phyloP scores from a whole-genome alignment of 2,113 vertebrate genomes.

The Brachyhypopomus occidentalis region DNA sequence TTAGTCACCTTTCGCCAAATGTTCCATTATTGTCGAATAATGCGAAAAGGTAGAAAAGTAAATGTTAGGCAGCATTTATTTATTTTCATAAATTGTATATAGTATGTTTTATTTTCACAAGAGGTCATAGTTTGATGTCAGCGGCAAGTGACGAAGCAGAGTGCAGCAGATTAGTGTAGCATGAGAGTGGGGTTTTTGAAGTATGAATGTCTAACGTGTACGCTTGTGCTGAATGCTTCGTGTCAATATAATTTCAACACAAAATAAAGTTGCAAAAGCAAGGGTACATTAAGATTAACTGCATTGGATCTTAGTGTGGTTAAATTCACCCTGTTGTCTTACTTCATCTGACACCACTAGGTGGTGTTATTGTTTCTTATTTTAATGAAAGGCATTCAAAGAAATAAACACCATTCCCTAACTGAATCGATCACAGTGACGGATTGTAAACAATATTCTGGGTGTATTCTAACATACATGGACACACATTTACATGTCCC shows the following conservation, averaged over 20 bases:
- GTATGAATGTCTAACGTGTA: no score
- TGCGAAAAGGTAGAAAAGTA: neutral
- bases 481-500: neutral
- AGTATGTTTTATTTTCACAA: no score
- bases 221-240: no score
- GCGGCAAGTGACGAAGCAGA: no score
- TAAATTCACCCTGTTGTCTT: neutral
- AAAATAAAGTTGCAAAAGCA: neutral
- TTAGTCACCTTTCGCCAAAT: no score
- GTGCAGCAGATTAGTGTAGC: no score
- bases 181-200: no score
- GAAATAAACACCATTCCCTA: neutral
- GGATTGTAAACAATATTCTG: neutral
- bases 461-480: neutral
- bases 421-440: neutral
- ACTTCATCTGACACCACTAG: neutral
- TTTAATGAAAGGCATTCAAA: neutral
- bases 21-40: neutral
- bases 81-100: neutral
- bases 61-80: conserved; percentile 21
- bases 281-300: no score
- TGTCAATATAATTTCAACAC: no score
- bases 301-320: no score
- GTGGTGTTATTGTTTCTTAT: neutral
- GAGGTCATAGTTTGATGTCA: no score